Evolutionary conservation across 1,140 invertebrate species (phyloP), one percentile per base, ranked within the genome.

Genomic region (Eurosta solidaginis): DNA sequence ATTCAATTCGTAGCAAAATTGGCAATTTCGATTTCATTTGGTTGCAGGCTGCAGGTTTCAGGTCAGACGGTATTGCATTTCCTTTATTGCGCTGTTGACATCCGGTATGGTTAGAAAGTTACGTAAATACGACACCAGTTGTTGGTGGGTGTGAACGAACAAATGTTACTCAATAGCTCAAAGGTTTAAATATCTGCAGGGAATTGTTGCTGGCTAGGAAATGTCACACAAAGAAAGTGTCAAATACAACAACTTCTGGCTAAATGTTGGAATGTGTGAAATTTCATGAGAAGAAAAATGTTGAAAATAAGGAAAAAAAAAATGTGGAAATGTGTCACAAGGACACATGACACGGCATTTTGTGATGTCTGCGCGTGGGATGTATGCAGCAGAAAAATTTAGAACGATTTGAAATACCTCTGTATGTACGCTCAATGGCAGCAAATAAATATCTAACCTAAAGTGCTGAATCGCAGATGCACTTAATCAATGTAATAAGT

Each of bases 21-120:
- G 59, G 29, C 59, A 68, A 68, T 36, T 68, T 68, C 59, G 59
- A 68, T 68, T 68, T 68, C 59, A 68, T 68, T 68, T 40, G 59
- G 59, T 33, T 40, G 59, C 59, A 68, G 59, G 59, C 59, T 40
- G 59, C 59, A 68, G n/a, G n/a, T n/a, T n/a, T n/a, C n/a, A n/a
- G 59, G 59, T 68, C 33, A 68, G 59, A 68, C 59, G 33, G 27
- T 40, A 68, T 68, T 33, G 59, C 36, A 68, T 68, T 68, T 68
- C 59, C 59, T 36, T 29, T n/a, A 68, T 68, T 68, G 33, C n/a
- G n/a, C 59, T 20, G 59, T 3, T 12, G 59, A 20, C 59, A 68
- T 68, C 36, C 59, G 29, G 33, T 40, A 9, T 40, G n/a, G 7
- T 1, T 33, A 17, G 17, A 68, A n/a, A n/a, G n/a, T n/a, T n/a